These are phyloP conservation scores for Tipula unca DNA, from an alignment of 2,888 invertebrate species.

Conservation along the genomic window DNA sequence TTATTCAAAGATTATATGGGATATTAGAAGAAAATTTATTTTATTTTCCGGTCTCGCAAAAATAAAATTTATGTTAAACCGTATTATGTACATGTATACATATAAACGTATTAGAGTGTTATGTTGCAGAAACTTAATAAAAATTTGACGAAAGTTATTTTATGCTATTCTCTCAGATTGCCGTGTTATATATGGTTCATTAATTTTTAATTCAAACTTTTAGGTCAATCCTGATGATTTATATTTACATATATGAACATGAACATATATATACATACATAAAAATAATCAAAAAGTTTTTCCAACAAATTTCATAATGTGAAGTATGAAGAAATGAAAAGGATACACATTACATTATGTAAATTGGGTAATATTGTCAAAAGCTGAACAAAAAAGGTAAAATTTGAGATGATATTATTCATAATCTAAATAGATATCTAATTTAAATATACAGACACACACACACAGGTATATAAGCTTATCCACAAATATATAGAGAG, in stretches of 20 bases:
- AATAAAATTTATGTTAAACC: neutral
- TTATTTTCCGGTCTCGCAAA: neutral
- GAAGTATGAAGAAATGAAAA: neutral
- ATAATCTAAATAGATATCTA: neutral
- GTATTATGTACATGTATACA: neutral
- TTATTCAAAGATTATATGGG: neutral
- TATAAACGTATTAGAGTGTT: neutral
- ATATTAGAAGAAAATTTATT: neutral
- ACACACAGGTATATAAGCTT: neutral
- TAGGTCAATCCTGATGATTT: neutral
- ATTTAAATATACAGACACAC: neutral
- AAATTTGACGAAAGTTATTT: neutral
- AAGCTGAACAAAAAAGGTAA: neutral
- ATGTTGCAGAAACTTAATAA: neutral
- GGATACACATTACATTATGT: neutral
- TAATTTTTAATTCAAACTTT: too few relatives aligned
- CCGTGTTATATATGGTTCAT: too few relatives aligned
- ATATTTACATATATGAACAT: neutral
- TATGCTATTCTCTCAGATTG: neutral
- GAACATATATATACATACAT: neutral
- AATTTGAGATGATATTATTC: neutral
- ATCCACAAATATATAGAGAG: neutral
- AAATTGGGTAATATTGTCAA: neutral
- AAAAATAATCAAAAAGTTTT: neutral
- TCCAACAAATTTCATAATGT: neutral